Base-by-base conservation (phyloP, 2,797 vertebrate genomes). In the Chanos chanos region DNA sequence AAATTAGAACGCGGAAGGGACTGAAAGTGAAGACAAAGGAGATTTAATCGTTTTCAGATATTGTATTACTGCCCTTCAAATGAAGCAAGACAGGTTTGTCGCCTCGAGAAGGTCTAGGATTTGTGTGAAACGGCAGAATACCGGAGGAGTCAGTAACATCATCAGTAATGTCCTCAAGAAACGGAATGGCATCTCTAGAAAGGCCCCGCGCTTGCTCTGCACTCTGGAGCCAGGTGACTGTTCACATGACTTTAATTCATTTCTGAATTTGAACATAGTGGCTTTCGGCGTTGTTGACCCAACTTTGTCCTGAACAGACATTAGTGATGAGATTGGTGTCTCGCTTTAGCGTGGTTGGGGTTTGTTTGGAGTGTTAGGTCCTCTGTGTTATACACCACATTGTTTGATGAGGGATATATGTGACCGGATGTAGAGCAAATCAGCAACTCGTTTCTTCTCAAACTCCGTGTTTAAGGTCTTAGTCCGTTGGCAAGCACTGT, bases 91-190 rank as follows among this genome's bases (percentile, higher is more conserved):
- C 77, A 78, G 86, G 74, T 84, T 90, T 64, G 52, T 82, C 74
- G 70, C 89, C 62, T 85, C 92, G 70, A 82, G 92, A 80, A 92
- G 93, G 76, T 91, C 92, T 55, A 89, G 92, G 64, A 61, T 84
- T 75, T 89, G 91, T 78, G 73, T 75, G 45, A 92, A 84, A 81
- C 85, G 89, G 63, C 90, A 88, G 55, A 85, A 78, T n/a, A 74
- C 89, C 48, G 87, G 87, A 76, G 93, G 94, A 31, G 94, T 97
- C 73, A 92, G 94, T 25, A 92, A 87, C 81, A 90, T 97, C 81
- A 95, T 97, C 78, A 97, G 94, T 85, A 96, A 89, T 72, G 95
- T 99, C 60, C 89, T 99, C 68, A 95, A 90, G 90, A 99, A 97
- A 47, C 88, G 96, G 60, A 96, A 89, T 87, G 92, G 93, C 74